A percentile compares a stretch with the other conserved stretches of the same genome.
phyloP scores from a whole-genome alignment of 2,888 invertebrate genomes.

The Oligia fasciuncula region DNA sequence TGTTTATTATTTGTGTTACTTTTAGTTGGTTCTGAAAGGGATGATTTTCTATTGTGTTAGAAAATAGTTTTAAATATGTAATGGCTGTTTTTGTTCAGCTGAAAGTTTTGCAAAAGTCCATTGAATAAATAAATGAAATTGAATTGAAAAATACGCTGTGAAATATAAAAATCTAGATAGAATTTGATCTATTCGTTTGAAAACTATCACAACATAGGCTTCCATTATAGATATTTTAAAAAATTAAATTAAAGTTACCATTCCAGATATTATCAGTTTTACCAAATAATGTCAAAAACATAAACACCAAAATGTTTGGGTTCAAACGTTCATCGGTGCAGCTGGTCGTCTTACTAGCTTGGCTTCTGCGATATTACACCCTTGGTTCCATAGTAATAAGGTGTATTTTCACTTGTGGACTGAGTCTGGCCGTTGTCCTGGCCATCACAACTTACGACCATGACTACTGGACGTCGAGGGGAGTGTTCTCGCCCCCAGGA shows the following conservation, averaged over 20 bases:
- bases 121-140: constrained; percentile 21
- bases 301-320: constrained; percentile 81
- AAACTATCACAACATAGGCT: background rate
- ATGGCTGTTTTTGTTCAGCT: background rate
- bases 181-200: background rate
- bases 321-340: constrained; percentile 79
- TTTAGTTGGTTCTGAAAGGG: constrained; percentile 11
- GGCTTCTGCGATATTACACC: constrained; percentile 78
- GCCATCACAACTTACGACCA: constrained; percentile 83
- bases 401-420: constrained; percentile 72
- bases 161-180: background rate
- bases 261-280: constrained; percentile 36
- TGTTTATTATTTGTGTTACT: constrained; percentile 29
- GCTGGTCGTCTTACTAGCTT: constrained; percentile 74
- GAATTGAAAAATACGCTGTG: background rate
- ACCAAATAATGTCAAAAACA: constrained; percentile 66
- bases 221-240: background rate
- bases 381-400: constrained; percentile 75
- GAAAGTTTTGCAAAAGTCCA: constrained; percentile 22
- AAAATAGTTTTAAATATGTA: constrained; percentile 18
- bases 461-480: constrained; percentile 83
- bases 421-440: constrained; percentile 69
- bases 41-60: constrained; percentile 14
- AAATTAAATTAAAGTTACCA: constrained; percentile 2
- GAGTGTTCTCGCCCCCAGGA: constrained; percentile 84